Conservation (phyloP, 64 coral and sea anemone genomes). For the Stichodactyla helianthus region DNA sequence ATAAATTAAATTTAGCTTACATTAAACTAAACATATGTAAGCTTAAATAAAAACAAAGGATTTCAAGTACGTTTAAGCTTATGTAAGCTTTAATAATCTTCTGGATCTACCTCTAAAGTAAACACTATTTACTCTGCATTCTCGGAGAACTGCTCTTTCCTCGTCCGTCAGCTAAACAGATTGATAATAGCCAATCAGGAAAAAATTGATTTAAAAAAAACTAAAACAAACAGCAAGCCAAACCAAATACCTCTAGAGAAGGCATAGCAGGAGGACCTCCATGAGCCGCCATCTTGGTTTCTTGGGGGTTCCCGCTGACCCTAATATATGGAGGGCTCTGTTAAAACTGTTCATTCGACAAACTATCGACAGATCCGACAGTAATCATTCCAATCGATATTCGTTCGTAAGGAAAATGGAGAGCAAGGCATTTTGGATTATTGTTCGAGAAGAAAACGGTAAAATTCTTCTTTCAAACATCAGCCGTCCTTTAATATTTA, state of each 20-base stretch:
- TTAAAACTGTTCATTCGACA: background rate
- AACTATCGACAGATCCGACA: background rate
- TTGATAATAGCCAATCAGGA: background rate
- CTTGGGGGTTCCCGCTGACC: background rate
- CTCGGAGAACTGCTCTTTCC: slow-evolving; percentile 37
- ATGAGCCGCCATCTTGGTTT: slow-evolving; percentile 10
- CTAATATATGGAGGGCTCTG: background rate
- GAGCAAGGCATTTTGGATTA: slow-evolving; percentile 38
- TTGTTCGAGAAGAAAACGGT: slow-evolving; percentile 35
- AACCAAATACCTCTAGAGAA: background rate
- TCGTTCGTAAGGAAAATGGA: background rate
- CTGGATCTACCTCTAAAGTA: slow-evolving; percentile 33
- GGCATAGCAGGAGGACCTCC: slow-evolving; percentile 1
- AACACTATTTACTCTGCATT: slow-evolving; percentile 41
- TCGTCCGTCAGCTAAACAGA: slow-evolving; percentile 39
- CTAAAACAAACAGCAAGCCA: background rate
- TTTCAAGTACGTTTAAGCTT: background rate
- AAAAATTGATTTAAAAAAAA: background rate
- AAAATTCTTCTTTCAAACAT: too few species aligned
- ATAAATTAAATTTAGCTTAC: too few species aligned
- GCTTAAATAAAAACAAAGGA: background rate
- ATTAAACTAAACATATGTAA: too few species aligned
- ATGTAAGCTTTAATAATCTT: background rate
- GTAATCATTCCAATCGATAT: background rate
- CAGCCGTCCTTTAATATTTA: background rate